Conservation (phyloP, 2,888 invertebrate genomes). For the Dermolepida albohirtum region DNA sequence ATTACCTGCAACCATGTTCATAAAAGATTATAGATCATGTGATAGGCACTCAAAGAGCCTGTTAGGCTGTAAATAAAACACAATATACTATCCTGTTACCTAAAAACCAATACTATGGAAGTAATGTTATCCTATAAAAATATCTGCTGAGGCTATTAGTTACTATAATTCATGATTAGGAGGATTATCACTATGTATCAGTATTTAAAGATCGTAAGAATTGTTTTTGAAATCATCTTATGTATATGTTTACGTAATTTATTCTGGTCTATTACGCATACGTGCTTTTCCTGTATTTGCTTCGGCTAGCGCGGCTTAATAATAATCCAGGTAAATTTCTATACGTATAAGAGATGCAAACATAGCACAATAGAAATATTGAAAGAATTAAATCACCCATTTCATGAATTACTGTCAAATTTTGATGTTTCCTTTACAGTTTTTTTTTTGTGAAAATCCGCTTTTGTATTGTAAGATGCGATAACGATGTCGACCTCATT, state of each 20-base stretch:
- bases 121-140: conserved; percentile 31
- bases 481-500: conserved; percentile 38
- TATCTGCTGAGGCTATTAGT: background rate
- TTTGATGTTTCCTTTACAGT: conserved; percentile 41
- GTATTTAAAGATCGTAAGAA: too few relatives aligned
- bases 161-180: background rate
- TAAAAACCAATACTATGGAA: conserved; percentile 27
- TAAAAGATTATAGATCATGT: conserved; percentile 47
- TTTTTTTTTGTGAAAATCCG: conserved; percentile 35
- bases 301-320: conserved; percentile 8
- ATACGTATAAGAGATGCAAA: conserved; percentile 5
- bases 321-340: conserved; percentile 29
- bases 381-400: conserved; percentile 31
- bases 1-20: conserved; percentile 36
- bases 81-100: conserved; percentile 52
- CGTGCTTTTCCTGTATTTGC: background rate
- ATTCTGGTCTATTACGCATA: background rate
- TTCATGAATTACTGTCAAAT: conserved; percentile 42
- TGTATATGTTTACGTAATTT: too few relatives aligned
- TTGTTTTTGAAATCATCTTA: too few relatives aligned
- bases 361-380: conserved; percentile 11
- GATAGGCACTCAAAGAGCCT: conserved; percentile 51
- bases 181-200: too few relatives aligned
- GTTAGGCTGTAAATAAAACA: conserved; percentile 51
- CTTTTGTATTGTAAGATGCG: conserved; percentile 24